phyloP scores from a whole-genome alignment of 2,797 vertebrate genomes.

The Syncerus caffer region DNA sequence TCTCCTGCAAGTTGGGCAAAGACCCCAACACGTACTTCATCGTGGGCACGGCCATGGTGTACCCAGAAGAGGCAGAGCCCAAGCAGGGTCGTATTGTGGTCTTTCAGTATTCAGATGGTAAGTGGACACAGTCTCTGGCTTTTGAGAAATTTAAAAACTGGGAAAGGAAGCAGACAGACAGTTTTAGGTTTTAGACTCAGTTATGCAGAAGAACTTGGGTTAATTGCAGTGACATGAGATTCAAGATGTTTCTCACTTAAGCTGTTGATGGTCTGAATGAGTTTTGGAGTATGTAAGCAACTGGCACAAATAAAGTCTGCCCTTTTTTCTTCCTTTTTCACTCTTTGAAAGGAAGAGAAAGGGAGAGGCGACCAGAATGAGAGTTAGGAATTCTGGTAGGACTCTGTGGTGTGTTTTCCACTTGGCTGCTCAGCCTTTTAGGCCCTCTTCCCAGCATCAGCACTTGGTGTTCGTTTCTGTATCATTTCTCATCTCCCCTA shows the following conservation, averaged over 20 bases:
- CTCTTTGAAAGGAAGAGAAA: background rate
- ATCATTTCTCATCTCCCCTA: background rate
- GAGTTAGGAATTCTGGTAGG: background rate
- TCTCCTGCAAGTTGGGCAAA: conserved; percentile 97
- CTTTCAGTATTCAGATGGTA: conserved; percentile 98
- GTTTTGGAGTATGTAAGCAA: background rate
- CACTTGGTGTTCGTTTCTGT: background rate
- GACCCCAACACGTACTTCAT: conserved; percentile 97
- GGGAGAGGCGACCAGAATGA: background rate
- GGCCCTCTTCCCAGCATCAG: background rate
- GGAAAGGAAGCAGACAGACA: background rate
- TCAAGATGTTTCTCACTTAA: background rate
- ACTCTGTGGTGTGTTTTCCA: background rate
- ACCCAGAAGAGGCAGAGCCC: conserved; percentile 98
- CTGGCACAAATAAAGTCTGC: background rate
- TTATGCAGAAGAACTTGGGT: background rate
- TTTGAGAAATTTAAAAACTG: background rate
- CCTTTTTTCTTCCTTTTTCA: background rate
- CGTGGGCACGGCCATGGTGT: conserved; percentile 98
- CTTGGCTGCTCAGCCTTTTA: background rate
- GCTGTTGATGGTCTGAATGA: background rate
- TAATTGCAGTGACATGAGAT: background rate
- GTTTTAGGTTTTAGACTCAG: background rate
- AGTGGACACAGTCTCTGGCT: background rate
- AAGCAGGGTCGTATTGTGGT: conserved; percentile 98